Evolutionary conservation across 2,797 vertebrate species (phyloP).

Genomic region (Erpetoichthys calabaricus): DNA sequence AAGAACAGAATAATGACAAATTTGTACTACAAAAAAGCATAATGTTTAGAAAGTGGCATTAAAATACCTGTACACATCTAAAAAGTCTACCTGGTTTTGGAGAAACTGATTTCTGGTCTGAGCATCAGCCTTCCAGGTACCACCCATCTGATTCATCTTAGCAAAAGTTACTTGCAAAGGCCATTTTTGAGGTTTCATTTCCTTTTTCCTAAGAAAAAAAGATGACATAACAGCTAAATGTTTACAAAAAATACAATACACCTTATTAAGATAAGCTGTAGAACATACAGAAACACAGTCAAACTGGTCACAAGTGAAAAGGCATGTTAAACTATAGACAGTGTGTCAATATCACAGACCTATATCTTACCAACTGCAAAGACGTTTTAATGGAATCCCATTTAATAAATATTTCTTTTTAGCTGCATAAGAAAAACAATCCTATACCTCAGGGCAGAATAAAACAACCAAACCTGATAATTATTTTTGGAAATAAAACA

Average conservation of each 20-base stretch:
- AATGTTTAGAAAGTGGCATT: background rate
- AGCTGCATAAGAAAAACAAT: no score
- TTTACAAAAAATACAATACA: conserved; percentile 6
- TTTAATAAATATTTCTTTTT: no score
- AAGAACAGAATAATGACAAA: conserved; percentile 8
- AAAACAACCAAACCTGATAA: no score
- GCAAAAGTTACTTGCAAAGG: conserved; percentile 2
- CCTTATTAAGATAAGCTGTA: no score
- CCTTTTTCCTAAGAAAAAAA: conserved; percentile 16
- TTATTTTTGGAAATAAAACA: no score
- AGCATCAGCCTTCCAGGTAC: conserved; percentile 23
- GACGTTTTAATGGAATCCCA: no score
- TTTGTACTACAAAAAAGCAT: background rate
- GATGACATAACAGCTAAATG: background rate
- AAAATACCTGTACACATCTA: background rate
- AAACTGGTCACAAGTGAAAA: no score
- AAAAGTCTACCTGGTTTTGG: background rate
- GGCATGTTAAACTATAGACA: no score
- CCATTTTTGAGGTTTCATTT: conserved; percentile 14
- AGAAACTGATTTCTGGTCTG: conserved; percentile 5
- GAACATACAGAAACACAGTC: no score
- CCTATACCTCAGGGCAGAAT: no score
- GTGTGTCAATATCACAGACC: no score
- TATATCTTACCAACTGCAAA: no score
- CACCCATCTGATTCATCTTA: conserved; percentile 19